phyloP scores from a whole-genome alignment of 23 tunicate genomes.

The Halocynthia aurantium region DNA sequence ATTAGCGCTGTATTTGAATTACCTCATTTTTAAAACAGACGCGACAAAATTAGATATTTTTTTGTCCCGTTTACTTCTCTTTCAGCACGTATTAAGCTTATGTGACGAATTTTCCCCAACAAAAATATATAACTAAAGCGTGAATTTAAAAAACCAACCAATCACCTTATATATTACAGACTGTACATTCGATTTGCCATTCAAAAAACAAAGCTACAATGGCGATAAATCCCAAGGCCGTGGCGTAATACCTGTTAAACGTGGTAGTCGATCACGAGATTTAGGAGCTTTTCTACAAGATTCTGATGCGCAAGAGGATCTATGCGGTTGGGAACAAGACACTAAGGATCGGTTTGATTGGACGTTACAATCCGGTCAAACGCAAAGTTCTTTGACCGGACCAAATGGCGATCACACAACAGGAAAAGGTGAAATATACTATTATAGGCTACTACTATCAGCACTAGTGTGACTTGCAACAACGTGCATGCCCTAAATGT shows the following conservation, averaged over 20 bases:
- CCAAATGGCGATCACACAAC: slow-evolving; percentile 79
- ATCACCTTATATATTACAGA: slow-evolving; percentile 27
- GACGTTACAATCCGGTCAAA: slow-evolving; percentile 41
- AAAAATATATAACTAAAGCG: not conserved
- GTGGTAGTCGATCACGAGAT: not conserved
- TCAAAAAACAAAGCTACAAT: not conserved
- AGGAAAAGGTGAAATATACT: slow-evolving; percentile 37
- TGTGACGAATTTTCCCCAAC: not conserved
- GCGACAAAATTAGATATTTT: no score
- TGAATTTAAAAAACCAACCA: not conserved
- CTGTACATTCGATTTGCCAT: slow-evolving; percentile 54
- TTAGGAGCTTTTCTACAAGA: slow-evolving; percentile 20
- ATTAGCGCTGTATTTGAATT: no score
- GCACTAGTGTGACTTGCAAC: no score
- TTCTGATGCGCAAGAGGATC: slow-evolving; percentile 25
- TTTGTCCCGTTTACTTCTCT: no score
- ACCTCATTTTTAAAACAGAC: no score
- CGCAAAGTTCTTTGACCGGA: slow-evolving; percentile 62
- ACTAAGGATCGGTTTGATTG: slow-evolving; percentile 62
- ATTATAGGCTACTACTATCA: not conserved
- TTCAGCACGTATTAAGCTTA: not conserved
- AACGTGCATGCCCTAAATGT: no score
- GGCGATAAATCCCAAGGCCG: not conserved
- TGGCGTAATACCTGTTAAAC: not conserved
- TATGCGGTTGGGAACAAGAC: slow-evolving; percentile 82